phyloP scores from a whole-genome alignment of 2,888 invertebrate genomes.

The Hofmannophila pseudospretella region DNA sequence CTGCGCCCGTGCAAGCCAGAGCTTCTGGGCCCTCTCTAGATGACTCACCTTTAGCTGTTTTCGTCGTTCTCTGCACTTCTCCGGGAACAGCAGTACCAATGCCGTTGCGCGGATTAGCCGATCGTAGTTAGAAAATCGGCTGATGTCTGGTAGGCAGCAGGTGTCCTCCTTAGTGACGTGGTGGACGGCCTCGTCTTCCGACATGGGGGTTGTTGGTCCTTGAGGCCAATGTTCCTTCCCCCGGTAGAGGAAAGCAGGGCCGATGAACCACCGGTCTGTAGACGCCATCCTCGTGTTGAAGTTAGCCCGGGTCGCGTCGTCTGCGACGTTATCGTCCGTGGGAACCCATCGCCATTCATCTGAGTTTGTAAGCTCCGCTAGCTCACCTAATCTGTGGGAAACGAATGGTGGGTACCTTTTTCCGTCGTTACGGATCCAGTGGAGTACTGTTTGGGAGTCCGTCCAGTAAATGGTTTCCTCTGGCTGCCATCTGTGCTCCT shows the following conservation, averaged over 20 bases:
- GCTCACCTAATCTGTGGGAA: background rate
- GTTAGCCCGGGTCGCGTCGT: background rate
- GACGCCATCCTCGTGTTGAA: background rate
- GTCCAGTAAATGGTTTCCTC: background rate
- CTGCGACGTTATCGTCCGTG: background rate
- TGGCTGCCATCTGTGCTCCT: background rate
- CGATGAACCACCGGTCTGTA: background rate
- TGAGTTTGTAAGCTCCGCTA: background rate
- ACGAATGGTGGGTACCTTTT: background rate
- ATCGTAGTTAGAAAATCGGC: background rate
- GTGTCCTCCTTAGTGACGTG: too few relatives aligned
- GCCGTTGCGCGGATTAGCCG: background rate
- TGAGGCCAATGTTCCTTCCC: background rate
- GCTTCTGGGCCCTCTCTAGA: background rate
- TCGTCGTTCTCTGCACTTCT: background rate
- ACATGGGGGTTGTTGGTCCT: too few relatives aligned
- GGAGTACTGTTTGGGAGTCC: background rate
- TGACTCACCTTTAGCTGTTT: background rate
- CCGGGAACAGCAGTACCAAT: background rate
- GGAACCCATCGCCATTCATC: background rate
- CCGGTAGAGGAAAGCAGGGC: background rate
- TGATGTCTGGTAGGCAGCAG: background rate
- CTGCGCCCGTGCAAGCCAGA: background rate
- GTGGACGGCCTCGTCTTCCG: background rate
- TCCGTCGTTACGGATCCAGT: background rate